Base-by-base conservation (phyloP, 2,888 invertebrate species). In the Bellardia bayeri region DNA sequence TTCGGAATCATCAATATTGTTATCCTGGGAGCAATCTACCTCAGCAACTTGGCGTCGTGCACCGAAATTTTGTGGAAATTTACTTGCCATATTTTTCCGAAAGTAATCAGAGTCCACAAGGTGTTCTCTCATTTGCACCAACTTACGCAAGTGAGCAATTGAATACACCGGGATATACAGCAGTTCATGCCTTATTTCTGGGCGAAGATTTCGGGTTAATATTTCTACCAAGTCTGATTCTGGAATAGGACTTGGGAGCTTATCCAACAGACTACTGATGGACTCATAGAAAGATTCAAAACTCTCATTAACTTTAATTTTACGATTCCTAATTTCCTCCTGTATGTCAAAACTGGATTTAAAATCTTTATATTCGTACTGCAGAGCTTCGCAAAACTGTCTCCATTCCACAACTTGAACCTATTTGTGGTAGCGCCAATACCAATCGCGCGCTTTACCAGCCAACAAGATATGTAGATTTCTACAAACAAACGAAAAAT, bases 351-450 rank as follows among this genome's bases (percentile, higher is more conserved):
- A 40, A 42, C 9, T 30, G 0, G 23, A 72, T 13, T 42, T 23
- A 42, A 37, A 69, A 1, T 69, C 69, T n/a, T 51, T 51, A 37
- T 51, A 69, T 51, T 69, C 33, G 14, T 51, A 69, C 30, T 33
- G 33, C 1, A 69, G 23, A 0, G 66, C 66, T 13, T 40, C 66
- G 30, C 66, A 66, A 45, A 66, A 66, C 45, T 45, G 45, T 11
- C 2, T 11, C 66, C 14, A 16, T n/a, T n/a, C n/a, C n/a, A n/a
- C n/a, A n/a, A 30, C 6, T 13, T 69, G 51, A 0, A 69, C 69
- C 16, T 69, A 37, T 54, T 68, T 68, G 14, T 68, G 68, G 49
- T 49, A 68, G 3, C 68, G 30, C 68, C 68, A 68, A 7, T 49
- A 68, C 68, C 49, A 42, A 9, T 42, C 42, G 9, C 42, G 42